Conservation (phyloP, 2,113 vertebrate genomes). For the Silurus meridionalis region DNA sequence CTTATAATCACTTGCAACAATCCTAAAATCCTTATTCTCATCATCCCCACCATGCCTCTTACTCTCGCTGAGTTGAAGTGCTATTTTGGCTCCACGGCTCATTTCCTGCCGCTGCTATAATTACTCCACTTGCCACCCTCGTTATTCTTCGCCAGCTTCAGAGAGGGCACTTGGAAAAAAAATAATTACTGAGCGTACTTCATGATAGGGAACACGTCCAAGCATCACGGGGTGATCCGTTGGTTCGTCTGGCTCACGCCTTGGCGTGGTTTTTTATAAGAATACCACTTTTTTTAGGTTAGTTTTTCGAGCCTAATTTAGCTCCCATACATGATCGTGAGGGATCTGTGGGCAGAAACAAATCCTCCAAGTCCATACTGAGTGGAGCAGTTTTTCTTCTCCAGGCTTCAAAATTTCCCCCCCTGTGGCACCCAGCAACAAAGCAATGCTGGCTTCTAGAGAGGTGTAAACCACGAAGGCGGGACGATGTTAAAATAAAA, state of each 20-base stretch:
- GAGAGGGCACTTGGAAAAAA: neutral
- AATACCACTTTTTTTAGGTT: too few species aligned
- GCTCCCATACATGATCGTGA: neutral
- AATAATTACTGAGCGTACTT: too few species aligned
- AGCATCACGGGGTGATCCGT: neutral
- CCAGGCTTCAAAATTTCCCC: constrained; percentile 6
- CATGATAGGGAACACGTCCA: neutral
- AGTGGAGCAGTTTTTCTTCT: neutral
- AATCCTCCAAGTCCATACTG: neutral
- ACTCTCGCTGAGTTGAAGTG: constrained; percentile 28
- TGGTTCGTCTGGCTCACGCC: neutral
- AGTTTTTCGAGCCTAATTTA: neutral
- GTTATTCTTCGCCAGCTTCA: constrained; percentile 4
- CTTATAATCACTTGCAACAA: constrained; percentile 35
- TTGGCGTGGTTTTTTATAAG: too few species aligned
- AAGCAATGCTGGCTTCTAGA: neutral
- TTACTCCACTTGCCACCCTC: constrained; percentile 53
- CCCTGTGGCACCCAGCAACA: neutral
- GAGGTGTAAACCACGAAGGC: neutral
- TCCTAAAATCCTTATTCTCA: neutral
- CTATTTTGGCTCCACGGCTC: constrained; percentile 38
- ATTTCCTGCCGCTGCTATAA: constrained; percentile 47
- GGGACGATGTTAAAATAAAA: neutral
- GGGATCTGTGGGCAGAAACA: neutral
- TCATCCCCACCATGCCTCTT: constrained; percentile 51